phyloP scores from a whole-genome alignment of 2,888 invertebrate genomes.

The Syrphus vitripennis region DNA sequence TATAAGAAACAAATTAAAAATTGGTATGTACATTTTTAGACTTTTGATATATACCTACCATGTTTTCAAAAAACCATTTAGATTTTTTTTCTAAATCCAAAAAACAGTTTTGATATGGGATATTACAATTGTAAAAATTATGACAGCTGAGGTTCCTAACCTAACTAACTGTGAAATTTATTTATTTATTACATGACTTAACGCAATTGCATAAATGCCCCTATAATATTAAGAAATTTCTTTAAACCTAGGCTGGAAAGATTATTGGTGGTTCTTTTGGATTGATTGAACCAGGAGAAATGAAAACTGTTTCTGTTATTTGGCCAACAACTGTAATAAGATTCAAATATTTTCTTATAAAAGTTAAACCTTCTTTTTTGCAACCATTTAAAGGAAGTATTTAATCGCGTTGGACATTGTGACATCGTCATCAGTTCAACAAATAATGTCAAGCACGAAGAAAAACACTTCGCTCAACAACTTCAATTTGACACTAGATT shows the following conservation, averaged over 20 bases:
- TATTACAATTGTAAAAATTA: too few relatives aligned
- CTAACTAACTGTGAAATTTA: too few relatives aligned
- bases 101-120: too few relatives aligned
- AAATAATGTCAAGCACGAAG: conserved; percentile 73
- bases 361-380: not conserved
- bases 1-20: too few relatives aligned
- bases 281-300: conserved; percentile 74
- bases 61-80: too few relatives aligned
- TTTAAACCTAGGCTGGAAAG: conserved; percentile 73
- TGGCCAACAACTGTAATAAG: conserved; percentile 78
- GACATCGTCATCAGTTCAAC: conserved; percentile 74
- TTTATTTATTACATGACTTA: too few relatives aligned
- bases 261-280: conserved; percentile 78
- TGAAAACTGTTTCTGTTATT: conserved; percentile 76
- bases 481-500: conserved; percentile 77
- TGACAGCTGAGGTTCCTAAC: too few relatives aligned
- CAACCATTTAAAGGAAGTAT: conserved; percentile 74
- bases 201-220: too few relatives aligned
- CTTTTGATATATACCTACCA: too few relatives aligned
- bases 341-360: not conserved
- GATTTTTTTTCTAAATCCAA: too few relatives aligned
- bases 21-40: too few relatives aligned
- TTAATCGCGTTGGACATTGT: conserved; percentile 78
- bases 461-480: conserved; percentile 68
- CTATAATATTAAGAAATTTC: too few relatives aligned